Evolutionary conservation across 1,140 invertebrate genomes (phyloP).

Genomic region (Atta texana): DNA sequence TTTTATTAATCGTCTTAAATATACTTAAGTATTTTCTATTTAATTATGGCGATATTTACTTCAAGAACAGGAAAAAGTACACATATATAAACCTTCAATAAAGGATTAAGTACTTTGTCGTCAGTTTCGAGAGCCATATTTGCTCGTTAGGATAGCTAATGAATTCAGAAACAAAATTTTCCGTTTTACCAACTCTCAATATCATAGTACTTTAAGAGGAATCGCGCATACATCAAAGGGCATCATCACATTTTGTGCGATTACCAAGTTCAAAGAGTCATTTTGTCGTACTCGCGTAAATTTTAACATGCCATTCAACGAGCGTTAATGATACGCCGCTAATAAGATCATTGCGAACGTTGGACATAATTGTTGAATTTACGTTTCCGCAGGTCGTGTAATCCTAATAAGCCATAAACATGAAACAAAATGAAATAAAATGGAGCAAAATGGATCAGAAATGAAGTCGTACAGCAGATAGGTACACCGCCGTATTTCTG

Average conservation of each 20-base stretch:
- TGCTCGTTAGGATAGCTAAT: constrained; percentile 45
- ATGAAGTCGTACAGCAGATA: neutral
- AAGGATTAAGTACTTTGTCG: constrained; percentile 2
- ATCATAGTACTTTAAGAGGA: constrained; percentile 21
- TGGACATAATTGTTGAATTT: constrained; percentile 26
- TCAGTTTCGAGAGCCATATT: constrained; percentile 42
- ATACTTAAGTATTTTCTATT: neutral
- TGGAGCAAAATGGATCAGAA: constrained; percentile 11
- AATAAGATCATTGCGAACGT: constrained; percentile 21
- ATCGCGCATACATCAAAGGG: constrained; percentile 43
- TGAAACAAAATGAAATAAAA: constrained; percentile 1
- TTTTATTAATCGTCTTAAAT: neutral
- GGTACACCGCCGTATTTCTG: too few relatives aligned
- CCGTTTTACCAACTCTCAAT: constrained; percentile 11
- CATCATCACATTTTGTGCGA: constrained; percentile 16
- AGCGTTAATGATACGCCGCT: neutral
- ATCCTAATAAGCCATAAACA: neutral
- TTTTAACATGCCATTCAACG: constrained; percentile 9
- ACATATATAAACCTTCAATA: neutral
- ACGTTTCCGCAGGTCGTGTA: neutral
- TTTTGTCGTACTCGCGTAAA: constrained; percentile 33
- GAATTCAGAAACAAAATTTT: constrained; percentile 58
- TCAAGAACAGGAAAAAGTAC: neutral
- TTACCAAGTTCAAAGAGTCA: constrained; percentile 53
- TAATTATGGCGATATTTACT: neutral